phyloP scores from a whole-genome alignment of 64 coral and sea anemone genomes.

The Porites lutea region DNA sequence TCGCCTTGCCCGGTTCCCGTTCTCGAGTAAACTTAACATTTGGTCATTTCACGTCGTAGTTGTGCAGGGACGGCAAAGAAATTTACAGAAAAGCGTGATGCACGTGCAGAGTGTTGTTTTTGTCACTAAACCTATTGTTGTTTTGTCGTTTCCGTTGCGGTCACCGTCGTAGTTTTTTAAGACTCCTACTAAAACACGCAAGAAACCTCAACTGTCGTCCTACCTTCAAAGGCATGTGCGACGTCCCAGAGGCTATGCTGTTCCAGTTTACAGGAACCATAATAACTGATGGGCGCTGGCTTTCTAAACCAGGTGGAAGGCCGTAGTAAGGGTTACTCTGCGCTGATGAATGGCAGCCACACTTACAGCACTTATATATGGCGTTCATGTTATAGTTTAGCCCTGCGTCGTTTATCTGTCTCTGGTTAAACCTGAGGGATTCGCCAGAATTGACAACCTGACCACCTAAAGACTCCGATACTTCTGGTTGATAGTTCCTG shows the following conservation, averaged over 20 bases:
- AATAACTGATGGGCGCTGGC: constrained; percentile 22
- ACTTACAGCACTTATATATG: background rate
- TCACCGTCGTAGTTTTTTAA: no score
- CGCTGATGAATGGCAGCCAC: constrained; percentile 3
- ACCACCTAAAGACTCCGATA: background rate
- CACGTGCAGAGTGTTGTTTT: no score
- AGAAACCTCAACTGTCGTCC: background rate
- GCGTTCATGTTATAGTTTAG: background rate
- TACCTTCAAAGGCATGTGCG: constrained; percentile 29
- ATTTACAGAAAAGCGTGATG: no score
- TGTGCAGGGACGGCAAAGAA: no score
- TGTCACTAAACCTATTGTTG: no score
- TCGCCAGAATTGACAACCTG: background rate
- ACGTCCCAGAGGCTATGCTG: background rate
- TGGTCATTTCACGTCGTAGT: no score
- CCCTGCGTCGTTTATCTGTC: background rate
- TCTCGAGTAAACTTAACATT: no score
- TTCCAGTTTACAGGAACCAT: constrained; percentile 11
- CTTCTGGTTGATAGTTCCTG: background rate
- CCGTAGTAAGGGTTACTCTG: background rate
- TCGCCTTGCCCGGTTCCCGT: no score
- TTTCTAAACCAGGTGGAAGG: background rate
- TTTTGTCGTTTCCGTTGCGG: no score
- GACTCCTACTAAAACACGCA: no score
- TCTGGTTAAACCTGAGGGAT: background rate